Percentiles rank a stretch among this genome's conserved stretches.
Evolutionary conservation across 2,113 vertebrate species (phyloP).

Genomic region (Gobius niger): DNA sequence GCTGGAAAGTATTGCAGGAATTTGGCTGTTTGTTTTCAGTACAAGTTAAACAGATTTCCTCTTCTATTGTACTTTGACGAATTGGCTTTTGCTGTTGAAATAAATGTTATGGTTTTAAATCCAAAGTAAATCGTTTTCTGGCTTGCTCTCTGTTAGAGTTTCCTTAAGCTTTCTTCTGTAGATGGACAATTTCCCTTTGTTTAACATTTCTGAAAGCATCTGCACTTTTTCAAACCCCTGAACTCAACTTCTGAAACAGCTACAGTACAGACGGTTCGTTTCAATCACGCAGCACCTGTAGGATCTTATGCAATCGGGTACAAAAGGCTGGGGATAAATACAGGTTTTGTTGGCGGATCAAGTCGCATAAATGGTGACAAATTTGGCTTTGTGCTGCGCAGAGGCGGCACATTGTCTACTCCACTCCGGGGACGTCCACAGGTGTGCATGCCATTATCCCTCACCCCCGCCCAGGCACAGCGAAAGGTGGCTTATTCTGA

Average conservation of each 20-base stretch:
- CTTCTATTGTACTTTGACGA: neutral
- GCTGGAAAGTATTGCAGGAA: too few species aligned
- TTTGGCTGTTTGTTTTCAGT: too few species aligned
- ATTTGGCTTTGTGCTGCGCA: conserved; percentile 14
- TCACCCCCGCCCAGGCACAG: conserved; percentile 2
- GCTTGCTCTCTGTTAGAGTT: neutral
- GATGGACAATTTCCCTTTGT: neutral
- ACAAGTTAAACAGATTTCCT: too few species aligned
- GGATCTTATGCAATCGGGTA: conserved; percentile 7
- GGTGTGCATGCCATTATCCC: conserved; percentile 22
- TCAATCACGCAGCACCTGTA: conserved; percentile 26
- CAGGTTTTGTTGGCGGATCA: conserved; percentile 11
- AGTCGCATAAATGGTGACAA: conserved; percentile 20
- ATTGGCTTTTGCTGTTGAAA: neutral
- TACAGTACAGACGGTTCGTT: neutral
- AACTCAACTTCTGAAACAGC: neutral
- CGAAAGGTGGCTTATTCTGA: conserved; percentile 18
- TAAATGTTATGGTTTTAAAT: neutral
- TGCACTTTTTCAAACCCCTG: neutral
- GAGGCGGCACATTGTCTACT: conserved; percentile 18
- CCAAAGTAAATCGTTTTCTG: neutral
- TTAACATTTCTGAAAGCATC: neutral
- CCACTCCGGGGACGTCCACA: conserved; percentile 20
- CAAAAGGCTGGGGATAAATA: conserved; percentile 21
- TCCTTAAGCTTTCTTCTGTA: neutral